Percentiles rank a stretch among this genome's conserved stretches.
Evolutionary conservation across 2,113 vertebrate genomes (phyloP).

Genomic region (Dendropsophus ebraccatus): DNA sequence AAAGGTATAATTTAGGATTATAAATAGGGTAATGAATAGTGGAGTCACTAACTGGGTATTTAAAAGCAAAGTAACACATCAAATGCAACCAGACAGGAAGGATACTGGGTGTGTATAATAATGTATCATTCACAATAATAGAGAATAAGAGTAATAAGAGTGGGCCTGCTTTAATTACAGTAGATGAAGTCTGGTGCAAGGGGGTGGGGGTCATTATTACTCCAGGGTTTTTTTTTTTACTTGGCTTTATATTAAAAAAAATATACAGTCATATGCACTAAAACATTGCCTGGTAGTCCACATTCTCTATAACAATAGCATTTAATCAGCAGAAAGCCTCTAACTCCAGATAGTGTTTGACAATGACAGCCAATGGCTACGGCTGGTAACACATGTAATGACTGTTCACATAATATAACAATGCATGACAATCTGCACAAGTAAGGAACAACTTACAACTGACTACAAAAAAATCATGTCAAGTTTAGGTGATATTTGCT

Average conservation of each 20-base stretch:
- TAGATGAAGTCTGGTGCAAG: neutral
- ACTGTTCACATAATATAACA: neutral
- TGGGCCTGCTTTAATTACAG: neutral
- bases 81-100: neutral
- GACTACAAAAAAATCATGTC: neutral
- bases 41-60: constrained; percentile 6
- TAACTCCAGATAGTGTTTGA: too few species aligned
- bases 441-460: neutral
- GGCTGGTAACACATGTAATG: neutral
- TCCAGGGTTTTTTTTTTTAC: too few species aligned
- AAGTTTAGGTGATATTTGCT: neutral
- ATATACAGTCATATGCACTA: neutral
- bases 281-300: neutral
- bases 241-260: neutral
- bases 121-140: constrained; percentile 10
- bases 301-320: neutral
- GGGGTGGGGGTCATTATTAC: too few species aligned
- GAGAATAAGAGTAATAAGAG: neutral
- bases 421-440: neutral
- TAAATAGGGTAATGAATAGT: neutral
- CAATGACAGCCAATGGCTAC: neutral
- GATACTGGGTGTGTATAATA: constrained; percentile 5
- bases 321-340: neutral
- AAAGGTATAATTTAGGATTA: constrained; percentile 25
- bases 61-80: constrained; percentile 4